phyloP scores from a whole-genome alignment of 2,113 vertebrate species.

The Pristiophorus japonicus region DNA sequence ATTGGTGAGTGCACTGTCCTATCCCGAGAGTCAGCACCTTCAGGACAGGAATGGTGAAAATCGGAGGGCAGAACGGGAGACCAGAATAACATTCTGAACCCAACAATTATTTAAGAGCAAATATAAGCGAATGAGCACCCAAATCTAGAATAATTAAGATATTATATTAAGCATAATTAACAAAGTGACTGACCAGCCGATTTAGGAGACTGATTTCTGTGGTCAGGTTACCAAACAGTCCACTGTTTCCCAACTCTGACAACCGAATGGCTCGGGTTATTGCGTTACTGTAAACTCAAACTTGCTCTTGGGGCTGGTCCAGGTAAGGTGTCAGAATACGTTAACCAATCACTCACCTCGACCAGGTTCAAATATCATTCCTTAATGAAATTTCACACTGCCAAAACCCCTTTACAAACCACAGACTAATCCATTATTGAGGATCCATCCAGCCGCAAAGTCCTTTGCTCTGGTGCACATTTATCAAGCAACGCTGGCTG shows the following conservation, averaged over 20 bases:
- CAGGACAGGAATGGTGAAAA: background rate
- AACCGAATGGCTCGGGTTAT: background rate
- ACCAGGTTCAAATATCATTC: slow-evolving; percentile 6
- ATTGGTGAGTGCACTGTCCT: background rate
- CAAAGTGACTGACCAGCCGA: background rate
- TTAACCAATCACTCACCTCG: background rate
- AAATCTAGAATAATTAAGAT: background rate
- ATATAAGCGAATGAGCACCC: background rate
- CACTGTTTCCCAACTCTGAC: background rate
- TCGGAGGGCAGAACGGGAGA: background rate
- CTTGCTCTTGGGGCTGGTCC: background rate
- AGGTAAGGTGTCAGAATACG: slow-evolving; percentile 12
- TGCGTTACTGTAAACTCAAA: slow-evolving; percentile 1
- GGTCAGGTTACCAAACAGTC: background rate
- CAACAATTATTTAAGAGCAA: background rate
- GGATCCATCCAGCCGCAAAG: background rate
- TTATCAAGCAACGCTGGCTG: background rate
- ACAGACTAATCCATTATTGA: slow-evolving; percentile 10
- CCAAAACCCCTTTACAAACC: background rate
- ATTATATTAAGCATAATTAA: background rate
- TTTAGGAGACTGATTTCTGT: background rate
- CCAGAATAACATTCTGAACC: background rate
- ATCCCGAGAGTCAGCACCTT: background rate
- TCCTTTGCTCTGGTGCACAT: background rate
- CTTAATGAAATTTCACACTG: slow-evolving; percentile 21